Base-by-base conservation (phyloP, 2,797 vertebrate genomes). In the Chiroxiphia lanceolata region DNA sequence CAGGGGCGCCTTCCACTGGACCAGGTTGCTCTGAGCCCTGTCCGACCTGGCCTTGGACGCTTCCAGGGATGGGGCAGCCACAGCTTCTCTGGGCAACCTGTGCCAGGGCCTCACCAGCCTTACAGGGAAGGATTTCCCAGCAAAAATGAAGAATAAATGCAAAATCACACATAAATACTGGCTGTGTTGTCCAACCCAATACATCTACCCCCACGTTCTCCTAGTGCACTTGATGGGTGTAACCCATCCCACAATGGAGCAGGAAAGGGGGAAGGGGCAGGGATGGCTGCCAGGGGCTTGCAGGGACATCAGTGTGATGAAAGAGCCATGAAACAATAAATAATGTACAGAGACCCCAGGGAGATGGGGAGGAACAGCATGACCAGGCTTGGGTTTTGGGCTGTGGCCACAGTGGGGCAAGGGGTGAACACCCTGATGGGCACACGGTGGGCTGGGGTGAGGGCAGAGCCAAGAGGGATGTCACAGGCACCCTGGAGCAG, bases 81-180 rank as follows among this genome's bases (percentile, higher is more conserved):
- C 33, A 56, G 57, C 27, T 83, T 0, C 64, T 36, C 36, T 48
- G 57, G 53, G 27, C 56, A 69, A 1, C 17, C 23, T 77, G 29
- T 38, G 8, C 65, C 57, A 57, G 57, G 36, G 0, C 33, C 36
- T 57, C 0, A 0, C 20, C 57, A 70, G 0, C 38, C n/a, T 40
- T 51, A 8, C 25, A 65, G 51, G 14, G 38, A 65, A 19, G 13
- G 14, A 78, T 65, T 67, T 92, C 56, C 47, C 75, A 50, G 21
- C 51, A 57, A 44, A 85, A 87, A 57, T 42, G 27, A 76, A 76
- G 85, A 83, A 87, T 33, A 56, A 87, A 64, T 50, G 5, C 8
- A 50, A 51, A 90, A 50, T 63, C 45, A 23, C 59, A 44, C 38
- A 34, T 22, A 31, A 88, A 60, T 27, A 10, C 65, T 19, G 38